Evolutionary conservation across 2,797 vertebrate species (phyloP).

Genomic region (Enteromius argenteus): DNA sequence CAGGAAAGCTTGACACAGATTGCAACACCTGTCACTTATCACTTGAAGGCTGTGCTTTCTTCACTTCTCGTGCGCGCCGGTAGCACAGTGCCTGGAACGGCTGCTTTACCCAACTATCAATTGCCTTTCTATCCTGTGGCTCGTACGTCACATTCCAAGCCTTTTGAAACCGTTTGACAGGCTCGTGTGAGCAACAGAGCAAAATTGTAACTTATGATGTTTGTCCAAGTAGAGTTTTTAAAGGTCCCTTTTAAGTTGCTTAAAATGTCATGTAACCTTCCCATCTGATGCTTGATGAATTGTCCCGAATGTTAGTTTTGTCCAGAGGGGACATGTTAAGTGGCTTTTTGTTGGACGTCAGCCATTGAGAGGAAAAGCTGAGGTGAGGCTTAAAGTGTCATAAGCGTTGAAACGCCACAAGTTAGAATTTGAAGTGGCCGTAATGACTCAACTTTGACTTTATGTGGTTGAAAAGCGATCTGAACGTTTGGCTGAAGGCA

Average conservation of each 20-base stretch:
- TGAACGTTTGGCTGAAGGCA: not conserved
- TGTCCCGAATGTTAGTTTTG: not conserved
- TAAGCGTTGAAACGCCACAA: not conserved
- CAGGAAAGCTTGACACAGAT: not conserved
- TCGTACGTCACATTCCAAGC: not conserved
- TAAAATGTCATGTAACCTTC: not conserved
- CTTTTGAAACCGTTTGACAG: not conserved
- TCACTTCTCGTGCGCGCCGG: fast-evolving
- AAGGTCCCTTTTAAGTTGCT: not conserved
- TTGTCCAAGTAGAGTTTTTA: not conserved
- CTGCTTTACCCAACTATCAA: not conserved
- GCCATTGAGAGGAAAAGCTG: slow-evolving; percentile 52
- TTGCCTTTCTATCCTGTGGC: too few relatives aligned
- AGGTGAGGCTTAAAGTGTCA: not conserved
- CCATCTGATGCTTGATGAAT: not conserved
- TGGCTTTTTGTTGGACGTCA: slow-evolving; percentile 15
- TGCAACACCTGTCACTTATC: not conserved
- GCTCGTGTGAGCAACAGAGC: not conserved
- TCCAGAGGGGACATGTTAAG: not conserved
- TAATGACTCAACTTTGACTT: not conserved
- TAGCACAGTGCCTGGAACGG: not conserved
- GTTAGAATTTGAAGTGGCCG: not conserved
- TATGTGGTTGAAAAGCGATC: not conserved
- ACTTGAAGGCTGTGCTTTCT: not conserved
- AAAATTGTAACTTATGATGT: not conserved